Conservation (phyloP, 2,797 vertebrate species). For the Notolepis coatsorum region DNA sequence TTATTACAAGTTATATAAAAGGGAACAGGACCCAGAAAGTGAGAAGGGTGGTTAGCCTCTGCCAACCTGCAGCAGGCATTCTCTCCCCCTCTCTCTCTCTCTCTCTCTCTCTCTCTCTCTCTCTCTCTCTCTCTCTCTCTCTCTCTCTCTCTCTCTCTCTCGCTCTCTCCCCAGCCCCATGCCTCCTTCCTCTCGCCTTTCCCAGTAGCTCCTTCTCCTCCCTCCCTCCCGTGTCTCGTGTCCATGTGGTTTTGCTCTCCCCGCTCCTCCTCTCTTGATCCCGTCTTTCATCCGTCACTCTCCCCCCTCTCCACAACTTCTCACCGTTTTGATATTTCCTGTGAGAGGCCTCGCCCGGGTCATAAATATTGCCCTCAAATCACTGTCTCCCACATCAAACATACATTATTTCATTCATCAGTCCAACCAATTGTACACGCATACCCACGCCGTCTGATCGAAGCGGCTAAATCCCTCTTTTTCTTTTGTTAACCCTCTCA, state of each 20-base stretch:
- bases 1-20: conserved; percentile 58
- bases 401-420: conserved; percentile 6
- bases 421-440: not conserved
- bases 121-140: not conserved
- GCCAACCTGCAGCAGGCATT: conserved; percentile 42
- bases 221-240: not conserved
- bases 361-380: not conserved
- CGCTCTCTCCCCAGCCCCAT: too few relatives aligned
- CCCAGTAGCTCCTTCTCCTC: conserved; percentile 16
- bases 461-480: not conserved
- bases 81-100: not conserved
- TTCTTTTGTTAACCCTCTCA: too few relatives aligned
- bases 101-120: not conserved
- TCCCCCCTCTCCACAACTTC: conserved; percentile 2
- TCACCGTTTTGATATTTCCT: conserved; percentile 44
- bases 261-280: not conserved
- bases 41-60: conserved; percentile 19
- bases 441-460: not conserved
- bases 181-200: conserved; percentile 6
- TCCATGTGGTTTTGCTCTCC: too few relatives aligned
- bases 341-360: conserved; percentile 9
- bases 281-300: conserved; percentile 1
- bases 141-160: too few relatives aligned
- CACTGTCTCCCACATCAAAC: conserved; percentile 4
- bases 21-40: conserved; percentile 30